A percentile compares a stretch with the other conserved stretches of the same genome.
Evolutionary conservation across 2,113 vertebrate species (phyloP).

Genomic region (Notarius lentiginosus): DNA sequence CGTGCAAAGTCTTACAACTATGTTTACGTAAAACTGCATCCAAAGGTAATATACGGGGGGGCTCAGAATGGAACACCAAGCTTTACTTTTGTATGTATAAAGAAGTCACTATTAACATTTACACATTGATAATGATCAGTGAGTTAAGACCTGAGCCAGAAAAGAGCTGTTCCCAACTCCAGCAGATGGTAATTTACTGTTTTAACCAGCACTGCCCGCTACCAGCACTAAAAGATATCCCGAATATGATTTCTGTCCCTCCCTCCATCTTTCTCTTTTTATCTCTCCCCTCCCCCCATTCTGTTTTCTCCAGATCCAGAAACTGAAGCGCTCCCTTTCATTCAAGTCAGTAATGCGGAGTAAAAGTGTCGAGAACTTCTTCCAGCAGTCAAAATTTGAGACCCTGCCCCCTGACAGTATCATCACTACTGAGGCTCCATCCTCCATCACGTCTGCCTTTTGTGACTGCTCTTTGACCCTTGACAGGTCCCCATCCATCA

Average conservation of each 20-base stretch:
- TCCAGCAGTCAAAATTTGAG: conserved; percentile 79
- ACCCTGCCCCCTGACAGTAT: conserved; percentile 70
- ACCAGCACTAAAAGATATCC: neutral
- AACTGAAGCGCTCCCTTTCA: conserved; percentile 85
- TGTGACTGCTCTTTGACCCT: conserved; percentile 59
- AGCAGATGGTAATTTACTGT: neutral
- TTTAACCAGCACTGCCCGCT: neutral
- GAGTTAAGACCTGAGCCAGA: neutral
- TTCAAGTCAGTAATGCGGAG: conserved; percentile 88
- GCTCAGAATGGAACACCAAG: too few relatives aligned
- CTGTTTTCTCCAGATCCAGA: conserved; percentile 76
- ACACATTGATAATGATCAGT: neutral
- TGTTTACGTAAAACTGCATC: neutral
- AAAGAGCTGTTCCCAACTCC: neutral
- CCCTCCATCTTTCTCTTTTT: neutral
- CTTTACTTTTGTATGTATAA: too few relatives aligned
- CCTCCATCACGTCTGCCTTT: conserved; percentile 51
- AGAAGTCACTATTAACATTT: too few relatives aligned
- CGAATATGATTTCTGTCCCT: neutral
- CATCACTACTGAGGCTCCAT: conserved; percentile 72
- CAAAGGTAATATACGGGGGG: too few relatives aligned
- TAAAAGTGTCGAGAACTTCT: conserved; percentile 89
- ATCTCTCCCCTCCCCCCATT: neutral
- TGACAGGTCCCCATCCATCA: conserved; percentile 62
- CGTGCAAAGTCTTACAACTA: too few relatives aligned